Percentiles rank a stretch among this genome's conserved stretches.
phyloP scores from a whole-genome alignment of 2,113 vertebrate genomes.

The Saguinus midas region DNA sequence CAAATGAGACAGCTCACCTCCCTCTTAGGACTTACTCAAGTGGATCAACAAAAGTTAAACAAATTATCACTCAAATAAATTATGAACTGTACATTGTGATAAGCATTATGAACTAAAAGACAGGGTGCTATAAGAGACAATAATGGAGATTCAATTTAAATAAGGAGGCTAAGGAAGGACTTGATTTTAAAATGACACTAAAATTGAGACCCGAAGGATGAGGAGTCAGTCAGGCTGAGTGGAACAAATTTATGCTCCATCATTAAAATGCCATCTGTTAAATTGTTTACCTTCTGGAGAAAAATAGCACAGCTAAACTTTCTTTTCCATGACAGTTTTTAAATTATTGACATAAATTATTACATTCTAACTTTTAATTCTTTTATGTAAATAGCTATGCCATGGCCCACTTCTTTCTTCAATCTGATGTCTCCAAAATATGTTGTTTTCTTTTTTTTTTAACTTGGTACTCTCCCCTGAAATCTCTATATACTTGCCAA shows the following conservation, averaged over 20 bases:
- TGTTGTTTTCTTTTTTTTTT: neutral
- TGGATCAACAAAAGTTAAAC: neutral
- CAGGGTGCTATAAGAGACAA: neutral
- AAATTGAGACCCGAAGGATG: neutral
- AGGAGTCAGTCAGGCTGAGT: neutral
- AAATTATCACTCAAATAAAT: neutral
- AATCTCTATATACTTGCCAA: neutral
- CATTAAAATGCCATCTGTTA: neutral
- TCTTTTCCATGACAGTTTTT: neutral
- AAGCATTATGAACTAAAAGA: neutral
- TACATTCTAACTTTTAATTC: neutral
- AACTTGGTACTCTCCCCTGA: neutral
- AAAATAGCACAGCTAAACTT: neutral
- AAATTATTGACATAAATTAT: constrained; percentile 6
- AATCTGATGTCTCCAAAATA: neutral
- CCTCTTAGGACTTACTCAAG: neutral
- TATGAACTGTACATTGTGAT: neutral
- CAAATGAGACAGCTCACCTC: neutral
- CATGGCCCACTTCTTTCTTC: neutral
- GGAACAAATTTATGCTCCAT: neutral
- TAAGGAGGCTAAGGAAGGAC: neutral
- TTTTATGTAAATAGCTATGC: neutral
- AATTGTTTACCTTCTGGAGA: neutral
- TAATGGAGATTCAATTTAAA: neutral
- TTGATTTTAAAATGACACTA: neutral